Percentiles rank a stretch among this genome's conserved stretches.
Evolutionary conservation across 2,113 vertebrate genomes (phyloP).

Genomic region (Gymnobelideus leadbeateri): DNA sequence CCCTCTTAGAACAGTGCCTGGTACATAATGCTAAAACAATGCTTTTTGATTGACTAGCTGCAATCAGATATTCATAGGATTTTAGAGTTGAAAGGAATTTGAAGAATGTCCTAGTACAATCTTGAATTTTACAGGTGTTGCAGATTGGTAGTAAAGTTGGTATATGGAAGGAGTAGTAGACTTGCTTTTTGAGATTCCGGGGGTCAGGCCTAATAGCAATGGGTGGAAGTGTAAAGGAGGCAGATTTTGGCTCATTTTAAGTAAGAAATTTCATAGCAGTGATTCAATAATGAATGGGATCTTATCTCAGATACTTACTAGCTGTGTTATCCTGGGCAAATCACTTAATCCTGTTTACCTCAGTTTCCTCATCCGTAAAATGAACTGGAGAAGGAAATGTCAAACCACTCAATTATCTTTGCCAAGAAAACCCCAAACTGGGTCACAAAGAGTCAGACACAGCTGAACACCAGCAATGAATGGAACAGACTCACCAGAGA

Average conservation of each 20-base stretch:
- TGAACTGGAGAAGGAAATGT: not conserved
- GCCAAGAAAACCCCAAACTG: not conserved
- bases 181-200: not conserved
- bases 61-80: not conserved
- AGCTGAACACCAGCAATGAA: not conserved
- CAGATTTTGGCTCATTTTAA: not conserved
- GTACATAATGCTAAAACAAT: not conserved
- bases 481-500: not conserved
- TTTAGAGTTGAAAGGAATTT: not conserved
- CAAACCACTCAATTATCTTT: not conserved
- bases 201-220: not conserved
- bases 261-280: rapidly evolving
- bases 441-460: not conserved
- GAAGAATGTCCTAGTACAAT: not conserved
- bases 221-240: not conserved
- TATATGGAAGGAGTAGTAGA: not conserved
- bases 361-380: not conserved
- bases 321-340: not conserved
- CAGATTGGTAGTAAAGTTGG: not conserved
- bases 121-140: not conserved
- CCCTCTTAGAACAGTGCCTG: not conserved
- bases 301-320: not conserved
- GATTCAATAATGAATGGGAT: not conserved
- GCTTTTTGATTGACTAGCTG: not conserved
- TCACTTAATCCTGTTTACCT: not conserved